Evolutionary conservation across 2,797 vertebrate species (phyloP), one percentile per base, ranked within the genome.

Genomic region (Rhabdomys pumilio): DNA sequence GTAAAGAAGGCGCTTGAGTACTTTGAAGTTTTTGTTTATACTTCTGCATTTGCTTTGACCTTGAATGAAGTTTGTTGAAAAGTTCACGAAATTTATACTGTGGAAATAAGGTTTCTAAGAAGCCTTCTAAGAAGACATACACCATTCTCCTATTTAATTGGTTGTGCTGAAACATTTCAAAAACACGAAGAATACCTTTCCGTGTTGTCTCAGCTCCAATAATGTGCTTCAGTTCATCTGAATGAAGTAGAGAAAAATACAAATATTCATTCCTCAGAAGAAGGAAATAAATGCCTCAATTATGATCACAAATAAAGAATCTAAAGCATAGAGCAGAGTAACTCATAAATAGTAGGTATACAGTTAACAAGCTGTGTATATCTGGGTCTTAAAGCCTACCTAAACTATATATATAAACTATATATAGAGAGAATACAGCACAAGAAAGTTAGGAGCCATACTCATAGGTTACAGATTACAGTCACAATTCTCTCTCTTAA

Each of bases 171-270:
- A 99, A 99, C 99, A 99, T 99, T 98, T 99, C 99, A 89, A 99
- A 99, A 97, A 99, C 99, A 0, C 99, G 99, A 96, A 99, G 99
- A 97, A 99, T 99, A 98, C 99, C 99, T 95, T 99, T 99, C 61
- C 99, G 99, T 0, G 99, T 99, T 84, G 99, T 99, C 98, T 99
- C 99, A 0, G 99, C 99, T 2, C 99, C 99, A 77, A 99, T 99
- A 98, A 99, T 99, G 99, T 99, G 99, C 98, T 99, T 99, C 98
- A 99, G 98, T 98, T 99, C 99, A 95, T 99, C 99, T 99, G 98
- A 79, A 98, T 92, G 95, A 96, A 97, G 20, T 87, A 79, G 96
- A 55, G n/a, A 9, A 19, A 91, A 81, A 96, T 31, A 92, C 22
- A 91, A 29, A 81, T 4, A 76, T 15, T 97, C 15, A 91, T 91